phyloP scores from a whole-genome alignment of 2,888 invertebrate species.

The Oscheius sp. region DNA sequence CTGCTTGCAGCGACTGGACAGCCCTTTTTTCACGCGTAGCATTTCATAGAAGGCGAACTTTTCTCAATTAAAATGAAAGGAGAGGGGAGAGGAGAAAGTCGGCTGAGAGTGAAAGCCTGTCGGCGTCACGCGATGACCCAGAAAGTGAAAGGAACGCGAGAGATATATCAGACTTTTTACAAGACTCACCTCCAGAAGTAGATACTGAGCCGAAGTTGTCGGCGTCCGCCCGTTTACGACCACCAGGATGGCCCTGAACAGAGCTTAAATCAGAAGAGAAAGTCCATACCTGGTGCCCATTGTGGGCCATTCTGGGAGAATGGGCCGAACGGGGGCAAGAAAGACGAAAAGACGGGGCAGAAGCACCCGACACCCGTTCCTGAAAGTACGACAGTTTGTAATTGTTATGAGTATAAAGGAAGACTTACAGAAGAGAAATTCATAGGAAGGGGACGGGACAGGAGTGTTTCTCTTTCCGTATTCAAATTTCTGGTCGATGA shows the following conservation, averaged over 20 bases:
- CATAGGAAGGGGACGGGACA: neutral
- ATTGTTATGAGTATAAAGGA: neutral
- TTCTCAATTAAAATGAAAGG: neutral
- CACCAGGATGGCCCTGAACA: slow-evolving; percentile 24
- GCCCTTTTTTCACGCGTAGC: too few relatives aligned
- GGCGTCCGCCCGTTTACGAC: slow-evolving; percentile 31
- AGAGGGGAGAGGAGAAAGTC: slow-evolving; percentile 21
- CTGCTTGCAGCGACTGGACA: too few relatives aligned
- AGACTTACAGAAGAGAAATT: neutral
- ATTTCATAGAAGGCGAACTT: too few relatives aligned
- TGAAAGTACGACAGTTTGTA: neutral
- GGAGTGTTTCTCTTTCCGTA: neutral
- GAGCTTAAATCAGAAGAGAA: neutral
- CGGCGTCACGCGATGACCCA: slow-evolving; percentile 35
- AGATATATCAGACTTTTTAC: neutral
- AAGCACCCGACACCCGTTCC: slow-evolving; percentile 27
- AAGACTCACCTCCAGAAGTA: slow-evolving; percentile 27
- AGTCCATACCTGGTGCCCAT: slow-evolving; percentile 24
- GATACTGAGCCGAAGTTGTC: slow-evolving; percentile 26
- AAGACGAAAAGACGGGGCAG: slow-evolving; percentile 24
- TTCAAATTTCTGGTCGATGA: too few relatives aligned
- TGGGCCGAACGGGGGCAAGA: slow-evolving; percentile 11
- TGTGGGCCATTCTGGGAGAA: slow-evolving; percentile 24
- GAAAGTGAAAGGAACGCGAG: slow-evolving; percentile 31
- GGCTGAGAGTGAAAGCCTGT: slow-evolving; percentile 27